Conservation (phyloP, 2,797 vertebrate genomes). For the Nyctibius grandis region DNA sequence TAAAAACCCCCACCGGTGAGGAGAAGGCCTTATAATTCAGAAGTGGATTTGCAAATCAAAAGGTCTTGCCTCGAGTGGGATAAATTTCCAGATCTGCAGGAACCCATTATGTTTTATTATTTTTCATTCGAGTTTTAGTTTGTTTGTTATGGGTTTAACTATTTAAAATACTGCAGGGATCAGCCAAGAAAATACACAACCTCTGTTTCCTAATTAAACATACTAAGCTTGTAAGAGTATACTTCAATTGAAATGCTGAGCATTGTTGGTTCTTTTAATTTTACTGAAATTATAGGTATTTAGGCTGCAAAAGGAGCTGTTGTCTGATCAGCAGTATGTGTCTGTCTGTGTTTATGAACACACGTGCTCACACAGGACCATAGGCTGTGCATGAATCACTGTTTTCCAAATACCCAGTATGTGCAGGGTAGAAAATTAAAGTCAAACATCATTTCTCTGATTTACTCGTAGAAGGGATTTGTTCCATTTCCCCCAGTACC, state of each 20-base stretch:
- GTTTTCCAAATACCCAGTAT: slow-evolving; percentile 30
- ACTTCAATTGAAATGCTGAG: not conserved
- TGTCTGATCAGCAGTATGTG: not conserved
- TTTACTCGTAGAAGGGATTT: slow-evolving; percentile 48
- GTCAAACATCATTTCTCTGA: slow-evolving; percentile 67
- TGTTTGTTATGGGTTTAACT: slow-evolving; percentile 67
- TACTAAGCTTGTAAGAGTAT: slow-evolving; percentile 11
- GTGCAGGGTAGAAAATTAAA: slow-evolving; percentile 54
- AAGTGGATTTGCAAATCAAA: slow-evolving; percentile 74
- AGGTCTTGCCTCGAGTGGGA: slow-evolving; percentile 66
- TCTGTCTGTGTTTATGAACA: slow-evolving; percentile 38
- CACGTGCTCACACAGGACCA: slow-evolving; percentile 10
- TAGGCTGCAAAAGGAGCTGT: not conserved
- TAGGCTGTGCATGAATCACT: slow-evolving; percentile 12
- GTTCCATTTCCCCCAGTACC: not conserved
- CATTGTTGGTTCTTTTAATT: not conserved
- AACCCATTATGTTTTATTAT: slow-evolving; percentile 62
- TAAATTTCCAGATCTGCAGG: slow-evolving; percentile 62
- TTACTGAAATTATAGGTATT: slow-evolving; percentile 3
- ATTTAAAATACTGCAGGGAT: slow-evolving; percentile 63
- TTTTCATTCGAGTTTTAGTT: slow-evolving; percentile 63
- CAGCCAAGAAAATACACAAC: slow-evolving; percentile 55
- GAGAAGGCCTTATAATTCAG: slow-evolving; percentile 69
- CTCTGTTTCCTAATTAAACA: slow-evolving; percentile 48
- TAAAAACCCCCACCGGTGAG: slow-evolving; percentile 48